Evolutionary conservation across 2,797 vertebrate genomes (phyloP).

Genomic region (Gobionotothen gibberifrons): DNA sequence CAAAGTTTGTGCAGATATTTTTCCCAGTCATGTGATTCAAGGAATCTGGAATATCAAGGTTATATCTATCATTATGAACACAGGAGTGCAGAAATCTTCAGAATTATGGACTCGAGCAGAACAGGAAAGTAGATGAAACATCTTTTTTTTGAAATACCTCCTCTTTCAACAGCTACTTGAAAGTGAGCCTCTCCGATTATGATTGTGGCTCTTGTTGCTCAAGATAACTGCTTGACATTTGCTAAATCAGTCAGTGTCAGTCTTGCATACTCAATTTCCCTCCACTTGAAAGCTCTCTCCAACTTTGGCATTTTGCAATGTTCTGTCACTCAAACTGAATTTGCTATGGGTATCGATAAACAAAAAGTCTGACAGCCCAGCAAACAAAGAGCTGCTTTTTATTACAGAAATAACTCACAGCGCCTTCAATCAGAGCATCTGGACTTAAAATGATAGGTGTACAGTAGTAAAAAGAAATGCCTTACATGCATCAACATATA

Average conservation of each 20-base stretch:
- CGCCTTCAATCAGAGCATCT: conserved; percentile 48
- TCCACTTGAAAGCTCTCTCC: conserved; percentile 82
- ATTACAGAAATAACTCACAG: conserved; percentile 70
- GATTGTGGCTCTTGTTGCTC: conserved; percentile 86
- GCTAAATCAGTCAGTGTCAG: conserved; percentile 86
- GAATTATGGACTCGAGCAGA: conserved; percentile 76
- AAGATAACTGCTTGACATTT: conserved; percentile 88
- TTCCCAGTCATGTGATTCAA: conserved; percentile 76
- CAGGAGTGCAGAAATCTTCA: conserved; percentile 78
- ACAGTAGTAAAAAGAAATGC: conserved; percentile 18
- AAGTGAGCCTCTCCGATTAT: conserved; percentile 84
- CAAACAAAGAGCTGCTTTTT: conserved; percentile 64
- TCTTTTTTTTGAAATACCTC: conserved; percentile 67
- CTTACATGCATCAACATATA: conserved; percentile 32
- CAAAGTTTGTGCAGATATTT: conserved; percentile 80
- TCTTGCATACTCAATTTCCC: conserved; percentile 83
- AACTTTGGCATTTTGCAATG: conserved; percentile 83
- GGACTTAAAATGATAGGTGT: conserved; percentile 40
- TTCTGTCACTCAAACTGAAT: conserved; percentile 83
- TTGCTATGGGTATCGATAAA: conserved; percentile 78
- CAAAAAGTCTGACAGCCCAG: conserved; percentile 74
- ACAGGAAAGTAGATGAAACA: conserved; percentile 82
- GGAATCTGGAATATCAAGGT: conserved; percentile 83
- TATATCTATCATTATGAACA: conserved; percentile 84
- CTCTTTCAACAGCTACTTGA: conserved; percentile 86